phyloP scores from a whole-genome alignment of 2,113 vertebrate species.

The Beaufortia kweichowensis region DNA sequence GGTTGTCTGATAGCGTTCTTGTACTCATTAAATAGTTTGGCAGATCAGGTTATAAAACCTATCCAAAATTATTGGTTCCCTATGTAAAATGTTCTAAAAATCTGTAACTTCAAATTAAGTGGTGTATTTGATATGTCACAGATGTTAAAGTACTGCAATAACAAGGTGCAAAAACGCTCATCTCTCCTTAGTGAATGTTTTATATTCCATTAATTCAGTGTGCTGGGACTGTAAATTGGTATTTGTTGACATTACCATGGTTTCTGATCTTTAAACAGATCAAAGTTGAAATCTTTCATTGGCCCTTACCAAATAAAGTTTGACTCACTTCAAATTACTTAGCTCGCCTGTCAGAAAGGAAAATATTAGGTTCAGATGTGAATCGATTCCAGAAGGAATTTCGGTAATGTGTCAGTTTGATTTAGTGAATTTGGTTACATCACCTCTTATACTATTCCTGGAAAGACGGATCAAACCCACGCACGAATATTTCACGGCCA shows the following conservation, averaged over 20 bases:
- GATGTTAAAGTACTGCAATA: background rate
- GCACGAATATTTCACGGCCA: background rate
- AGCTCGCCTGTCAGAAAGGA: background rate
- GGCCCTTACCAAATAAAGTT: background rate
- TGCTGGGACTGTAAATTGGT: background rate
- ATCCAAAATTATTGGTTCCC: background rate
- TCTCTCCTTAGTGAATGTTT: background rate
- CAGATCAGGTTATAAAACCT: background rate
- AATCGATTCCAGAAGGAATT: background rate
- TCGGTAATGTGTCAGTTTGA: background rate
- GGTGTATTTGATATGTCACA: conserved; percentile 2
- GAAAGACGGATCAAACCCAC: conserved; percentile 11
- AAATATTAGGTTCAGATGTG: conserved; percentile 18
- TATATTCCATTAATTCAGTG: conserved; percentile 7
- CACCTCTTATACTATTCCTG: background rate
- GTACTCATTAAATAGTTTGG: conserved; percentile 7
- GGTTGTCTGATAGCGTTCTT: background rate
- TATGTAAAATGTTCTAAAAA: background rate
- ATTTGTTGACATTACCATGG: conserved; percentile 30
- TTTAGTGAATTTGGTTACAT: conserved; percentile 9
- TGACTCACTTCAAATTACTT: background rate
- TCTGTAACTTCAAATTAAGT: background rate
- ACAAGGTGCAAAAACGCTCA: conserved; percentile 1
- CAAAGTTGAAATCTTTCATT: conserved; percentile 9
- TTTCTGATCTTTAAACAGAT: conserved; percentile 25